phyloP scores from a whole-genome alignment of 2,797 vertebrate species.

The Cuniculus paca region DNA sequence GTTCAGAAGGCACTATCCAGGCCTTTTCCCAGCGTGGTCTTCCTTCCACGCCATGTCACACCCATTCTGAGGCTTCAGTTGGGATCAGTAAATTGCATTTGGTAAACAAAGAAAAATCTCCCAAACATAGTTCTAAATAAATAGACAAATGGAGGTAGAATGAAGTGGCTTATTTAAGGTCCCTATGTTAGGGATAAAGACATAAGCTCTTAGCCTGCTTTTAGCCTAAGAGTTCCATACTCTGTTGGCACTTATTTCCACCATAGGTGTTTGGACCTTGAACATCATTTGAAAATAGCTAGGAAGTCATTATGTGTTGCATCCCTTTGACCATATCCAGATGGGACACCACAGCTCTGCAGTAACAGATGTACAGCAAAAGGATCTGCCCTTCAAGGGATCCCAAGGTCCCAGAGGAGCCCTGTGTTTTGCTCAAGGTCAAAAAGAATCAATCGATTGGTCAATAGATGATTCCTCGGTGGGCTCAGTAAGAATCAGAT shows the following conservation, averaged over 20 bases:
- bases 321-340: constrained; percentile 40
- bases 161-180: not conserved
- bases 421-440: constrained; percentile 84
- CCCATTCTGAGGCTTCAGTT: not conserved
- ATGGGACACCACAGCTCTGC: not conserved
- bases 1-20: not conserved
- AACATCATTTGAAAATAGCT: constrained; percentile 60
- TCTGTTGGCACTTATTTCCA: not conserved
- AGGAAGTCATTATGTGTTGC: constrained; percentile 32
- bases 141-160: constrained; percentile 9
- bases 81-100: not conserved
- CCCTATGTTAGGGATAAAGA: not conserved
- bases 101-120: not conserved
- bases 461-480: constrained; percentile 42
- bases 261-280: not conserved
- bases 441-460: constrained; percentile 57
- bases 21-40: not conserved
- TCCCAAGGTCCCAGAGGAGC: constrained; percentile 69
- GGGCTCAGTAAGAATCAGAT: not conserved
- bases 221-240: not conserved
- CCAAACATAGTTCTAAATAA: not conserved
- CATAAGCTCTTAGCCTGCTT: not conserved
- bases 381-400: constrained; percentile 61
- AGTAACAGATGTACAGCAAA: constrained; percentile 32
- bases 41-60: not conserved